Base-by-base conservation (phyloP, 2,888 invertebrate species). In the Ormyrus pomaceus region DNA sequence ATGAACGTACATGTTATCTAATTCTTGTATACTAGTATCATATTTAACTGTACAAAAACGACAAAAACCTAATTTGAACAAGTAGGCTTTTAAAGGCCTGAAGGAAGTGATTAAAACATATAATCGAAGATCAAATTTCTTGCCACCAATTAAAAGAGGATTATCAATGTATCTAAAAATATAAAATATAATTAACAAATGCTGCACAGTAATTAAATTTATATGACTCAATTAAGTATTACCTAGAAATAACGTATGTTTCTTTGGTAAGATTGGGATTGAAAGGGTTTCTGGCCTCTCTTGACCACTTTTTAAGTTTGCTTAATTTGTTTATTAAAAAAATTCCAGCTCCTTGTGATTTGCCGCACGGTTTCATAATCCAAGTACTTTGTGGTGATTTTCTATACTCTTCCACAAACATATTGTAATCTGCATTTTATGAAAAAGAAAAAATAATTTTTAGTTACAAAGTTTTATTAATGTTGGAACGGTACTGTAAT, bases 321-420 rank as follows among this genome's bases (percentile, higher is more conserved):
- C 98, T 97, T 81, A 98, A 92, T 92, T 98, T 98, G 90, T 98
- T 98, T 86, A 99, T 98, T 77, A 98, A 93, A 90, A 98, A 98
- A 87, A 99, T 98, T 58, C 98, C 98, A n/a, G 96, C 95, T 1
- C 97, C 97, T 89, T 96, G 96, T 0, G 98, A 98, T 91, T 98
- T 96, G 50, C 98, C 98, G 89, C 98, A 97, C 0, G 98, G 98
- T 90, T 99, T 98, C 95, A 98, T 97, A 83, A 99, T 99, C 98
- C 98, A 99, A 0, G 98, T 98, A 85, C 96, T 96, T 88, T 96
- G 96, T 0, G 98, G 98, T 83, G 95, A 96, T 91, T 97, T 98
- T 74, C 98, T 93, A 89, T 98, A 99, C 89, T 98, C 98, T 89
- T 98, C 98, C 1, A 98, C 98, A 91, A 99, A 98, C 94, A 98